Conservation (phyloP, 2,888 invertebrate species). For the Ophion obscuratus region DNA sequence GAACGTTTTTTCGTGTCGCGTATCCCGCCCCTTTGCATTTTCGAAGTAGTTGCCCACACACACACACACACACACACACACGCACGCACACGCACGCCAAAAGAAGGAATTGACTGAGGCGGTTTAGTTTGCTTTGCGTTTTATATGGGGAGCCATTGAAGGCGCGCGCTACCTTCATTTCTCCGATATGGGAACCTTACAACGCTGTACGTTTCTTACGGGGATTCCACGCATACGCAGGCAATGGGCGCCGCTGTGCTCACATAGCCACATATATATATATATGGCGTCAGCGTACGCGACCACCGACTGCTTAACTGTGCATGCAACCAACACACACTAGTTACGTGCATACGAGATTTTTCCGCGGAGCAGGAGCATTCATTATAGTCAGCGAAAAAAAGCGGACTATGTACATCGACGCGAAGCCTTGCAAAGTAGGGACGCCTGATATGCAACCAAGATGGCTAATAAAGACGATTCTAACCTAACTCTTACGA, state of each 20-base stretch:
- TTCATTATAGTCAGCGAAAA: too few relatives aligned
- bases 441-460: too few relatives aligned
- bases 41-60: conserved; percentile 12
- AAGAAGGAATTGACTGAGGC: conserved; percentile 52
- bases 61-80: neutral
- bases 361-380: too few relatives aligned
- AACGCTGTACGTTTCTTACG: conserved; percentile 50
- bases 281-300: neutral
- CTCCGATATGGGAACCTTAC: conserved; percentile 50
- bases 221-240: conserved; percentile 42
- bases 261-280: conserved; percentile 17
- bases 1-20: conserved; percentile 15
- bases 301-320: too few relatives aligned
- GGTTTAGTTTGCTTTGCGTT: conserved; percentile 45
- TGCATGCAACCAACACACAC: too few relatives aligned
- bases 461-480: neutral
- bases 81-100: neutral
- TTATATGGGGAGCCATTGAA: conserved; percentile 50
- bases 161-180: conserved; percentile 31
- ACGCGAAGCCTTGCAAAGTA: too few relatives aligned
- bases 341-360: too few relatives aligned
- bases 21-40: conserved; percentile 28
- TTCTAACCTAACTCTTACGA: neutral
- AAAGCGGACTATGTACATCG: too few relatives aligned
- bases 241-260: conserved; percentile 52